A percentile compares a stretch with the other conserved stretches of the same genome.
Evolutionary conservation across 1,140 invertebrate genomes (phyloP).

Genomic region (Leptopilina clavipes): DNA sequence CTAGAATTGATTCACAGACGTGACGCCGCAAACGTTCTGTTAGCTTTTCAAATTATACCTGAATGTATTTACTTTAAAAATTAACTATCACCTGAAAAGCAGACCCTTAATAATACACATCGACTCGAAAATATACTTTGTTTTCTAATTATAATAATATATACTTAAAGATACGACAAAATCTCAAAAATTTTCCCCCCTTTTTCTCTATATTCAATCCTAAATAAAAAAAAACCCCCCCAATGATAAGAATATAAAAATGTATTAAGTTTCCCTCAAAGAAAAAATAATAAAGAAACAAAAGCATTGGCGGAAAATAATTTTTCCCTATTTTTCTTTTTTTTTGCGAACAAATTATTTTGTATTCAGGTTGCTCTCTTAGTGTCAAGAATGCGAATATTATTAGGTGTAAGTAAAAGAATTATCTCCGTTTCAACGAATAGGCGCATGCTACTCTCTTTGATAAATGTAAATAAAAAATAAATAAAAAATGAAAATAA

Average conservation of each 20-base stretch:
- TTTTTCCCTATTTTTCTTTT: background rate
- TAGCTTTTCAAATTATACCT: conserved; percentile 27
- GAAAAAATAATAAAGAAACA: background rate
- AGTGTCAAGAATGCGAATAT: conserved; percentile 27
- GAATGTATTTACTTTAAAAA: conserved; percentile 13
- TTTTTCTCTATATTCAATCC: background rate
- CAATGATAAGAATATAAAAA: too few species aligned
- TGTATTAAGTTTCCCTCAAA: too few species aligned
- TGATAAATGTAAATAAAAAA: conserved; percentile 27
- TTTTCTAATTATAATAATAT: conserved; percentile 24
- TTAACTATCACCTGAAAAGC: conserved; percentile 29
- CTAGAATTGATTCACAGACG: conserved; percentile 33
- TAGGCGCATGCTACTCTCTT: background rate
- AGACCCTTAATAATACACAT: conserved; percentile 14
- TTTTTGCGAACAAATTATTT: background rate
- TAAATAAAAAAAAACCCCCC: too few species aligned
- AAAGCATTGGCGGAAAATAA: background rate
- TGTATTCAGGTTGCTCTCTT: conserved; percentile 2
- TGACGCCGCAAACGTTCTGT: conserved; percentile 26
- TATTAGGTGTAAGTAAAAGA: conserved; percentile 20
- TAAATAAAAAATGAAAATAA: conserved; percentile 11
- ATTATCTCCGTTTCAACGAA: conserved; percentile 15
- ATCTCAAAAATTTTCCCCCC: too few species aligned
- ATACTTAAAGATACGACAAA: too few species aligned
- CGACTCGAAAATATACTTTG: background rate